Evolutionary conservation across 1,140 invertebrate species (phyloP).

Genomic region (Drosophila saltans): DNA sequence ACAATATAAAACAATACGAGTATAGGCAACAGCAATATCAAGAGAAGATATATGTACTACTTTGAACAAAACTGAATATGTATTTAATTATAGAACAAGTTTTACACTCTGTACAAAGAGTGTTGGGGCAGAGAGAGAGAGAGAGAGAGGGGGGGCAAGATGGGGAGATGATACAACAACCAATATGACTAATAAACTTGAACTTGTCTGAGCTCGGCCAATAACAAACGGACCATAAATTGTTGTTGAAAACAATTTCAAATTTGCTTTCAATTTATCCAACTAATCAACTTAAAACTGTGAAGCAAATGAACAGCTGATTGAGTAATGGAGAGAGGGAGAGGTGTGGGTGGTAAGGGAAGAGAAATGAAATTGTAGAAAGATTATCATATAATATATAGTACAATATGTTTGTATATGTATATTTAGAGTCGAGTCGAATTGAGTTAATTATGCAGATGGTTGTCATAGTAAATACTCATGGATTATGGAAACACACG

Average conservation of each 20-base stretch:
- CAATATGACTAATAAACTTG: conserved; percentile 72
- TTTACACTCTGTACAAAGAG: conserved; percentile 5
- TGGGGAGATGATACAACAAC: neutral
- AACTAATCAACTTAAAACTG: conserved; percentile 8
- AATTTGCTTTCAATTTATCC: conserved; percentile 18
- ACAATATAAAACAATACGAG: conserved; percentile 16
- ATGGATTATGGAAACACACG: conserved; percentile 44
- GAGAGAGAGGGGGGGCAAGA: conserved; percentile 5
- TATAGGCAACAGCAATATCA: neutral
- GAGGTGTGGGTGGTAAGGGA: neutral
- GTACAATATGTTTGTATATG: neutral
- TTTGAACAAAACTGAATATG: conserved; percentile 51
- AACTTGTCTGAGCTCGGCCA: conserved; percentile 51
- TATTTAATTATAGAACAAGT: conserved; percentile 67
- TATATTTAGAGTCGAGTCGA: neutral
- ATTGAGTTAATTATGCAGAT: conserved; percentile 35
- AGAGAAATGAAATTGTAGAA: no score
- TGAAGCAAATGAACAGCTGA: conserved; percentile 4
- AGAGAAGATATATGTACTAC: neutral
- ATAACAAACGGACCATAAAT: conserved; percentile 1
- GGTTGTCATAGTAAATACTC: conserved; percentile 38
- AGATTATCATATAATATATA: neutral
- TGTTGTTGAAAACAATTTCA: conserved; percentile 44
- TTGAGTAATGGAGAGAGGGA: neutral
- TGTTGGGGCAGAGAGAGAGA: no score